Conservation (phyloP, 2,113 vertebrate species). For the Cinclus mexicanus region DNA sequence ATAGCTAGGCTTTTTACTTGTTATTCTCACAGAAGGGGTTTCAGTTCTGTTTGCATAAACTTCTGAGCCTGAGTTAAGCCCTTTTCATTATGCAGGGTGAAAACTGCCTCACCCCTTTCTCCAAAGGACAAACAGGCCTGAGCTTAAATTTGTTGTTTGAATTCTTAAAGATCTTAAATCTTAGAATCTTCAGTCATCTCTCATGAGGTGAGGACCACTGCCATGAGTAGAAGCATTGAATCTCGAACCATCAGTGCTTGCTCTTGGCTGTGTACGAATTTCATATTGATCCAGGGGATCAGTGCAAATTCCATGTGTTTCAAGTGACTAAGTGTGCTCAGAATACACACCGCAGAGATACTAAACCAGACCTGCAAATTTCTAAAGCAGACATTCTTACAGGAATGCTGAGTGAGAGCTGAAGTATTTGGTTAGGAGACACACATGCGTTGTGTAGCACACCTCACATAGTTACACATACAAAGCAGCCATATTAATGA, state of each 20-base stretch:
- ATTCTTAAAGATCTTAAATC: background rate
- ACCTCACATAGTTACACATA: background rate
- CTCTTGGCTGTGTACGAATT: background rate
- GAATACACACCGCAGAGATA: background rate
- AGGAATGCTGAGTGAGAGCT: background rate
- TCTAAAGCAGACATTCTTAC: background rate
- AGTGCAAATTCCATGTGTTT: background rate
- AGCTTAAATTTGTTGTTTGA: background rate
- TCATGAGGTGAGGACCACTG: background rate
- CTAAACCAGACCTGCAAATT: background rate
- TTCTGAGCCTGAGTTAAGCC: background rate
- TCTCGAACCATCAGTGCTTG: background rate
- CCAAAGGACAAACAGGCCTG: background rate
- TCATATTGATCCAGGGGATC: background rate
- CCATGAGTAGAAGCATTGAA: background rate
- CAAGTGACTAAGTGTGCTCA: background rate
- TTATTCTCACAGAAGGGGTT: background rate
- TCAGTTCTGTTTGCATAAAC: background rate
- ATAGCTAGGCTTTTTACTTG: background rate
- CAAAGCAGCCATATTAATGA: background rate
- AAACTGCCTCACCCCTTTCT: background rate
- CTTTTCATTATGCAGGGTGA: background rate
- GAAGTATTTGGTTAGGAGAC: background rate
- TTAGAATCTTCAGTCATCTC: background rate
- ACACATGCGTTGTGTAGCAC: fast-evolving